Conservation (phyloP, 2,797 vertebrate species). For the Onychomys torridus region DNA sequence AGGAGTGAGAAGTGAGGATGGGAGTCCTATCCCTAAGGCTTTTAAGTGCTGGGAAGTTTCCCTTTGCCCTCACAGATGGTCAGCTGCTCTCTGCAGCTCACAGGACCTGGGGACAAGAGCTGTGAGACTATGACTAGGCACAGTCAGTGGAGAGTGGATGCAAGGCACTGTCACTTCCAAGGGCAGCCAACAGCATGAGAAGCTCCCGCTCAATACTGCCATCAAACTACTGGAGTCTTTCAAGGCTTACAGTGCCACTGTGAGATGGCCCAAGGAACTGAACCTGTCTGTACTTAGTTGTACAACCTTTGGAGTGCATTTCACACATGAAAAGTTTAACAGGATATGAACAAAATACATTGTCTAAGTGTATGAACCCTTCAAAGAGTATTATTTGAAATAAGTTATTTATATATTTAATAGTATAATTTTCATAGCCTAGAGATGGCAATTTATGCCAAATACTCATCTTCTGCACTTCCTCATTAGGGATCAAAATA, state of each 20-base stretch:
- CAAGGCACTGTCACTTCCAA: neutral
- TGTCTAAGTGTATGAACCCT: neutral
- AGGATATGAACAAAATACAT: neutral
- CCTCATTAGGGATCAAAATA: conserved; percentile 20
- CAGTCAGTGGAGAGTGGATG: neutral
- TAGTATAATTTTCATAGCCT: neutral
- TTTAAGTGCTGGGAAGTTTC: neutral
- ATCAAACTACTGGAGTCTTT: neutral
- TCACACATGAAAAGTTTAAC: conserved; percentile 31
- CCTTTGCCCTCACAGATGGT: neutral
- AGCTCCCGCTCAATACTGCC: neutral
- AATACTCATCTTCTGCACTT: conserved; percentile 8
- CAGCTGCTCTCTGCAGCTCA: conserved; percentile 18
- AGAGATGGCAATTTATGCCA: conserved; percentile 29
- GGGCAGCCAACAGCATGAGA: neutral
- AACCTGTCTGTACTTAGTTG: neutral
- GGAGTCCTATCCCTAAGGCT: no score
- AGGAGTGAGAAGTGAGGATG: neutral
- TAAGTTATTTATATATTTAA: neutral
- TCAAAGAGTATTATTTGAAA: neutral
- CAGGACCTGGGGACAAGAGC: neutral
- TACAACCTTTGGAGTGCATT: neutral
- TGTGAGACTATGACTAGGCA: neutral
- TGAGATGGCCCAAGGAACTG: neutral
- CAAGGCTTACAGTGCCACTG: neutral